phyloP scores from a whole-genome alignment of 92 coral and sea anemone genomes.

The Paramuricea clavata region DNA sequence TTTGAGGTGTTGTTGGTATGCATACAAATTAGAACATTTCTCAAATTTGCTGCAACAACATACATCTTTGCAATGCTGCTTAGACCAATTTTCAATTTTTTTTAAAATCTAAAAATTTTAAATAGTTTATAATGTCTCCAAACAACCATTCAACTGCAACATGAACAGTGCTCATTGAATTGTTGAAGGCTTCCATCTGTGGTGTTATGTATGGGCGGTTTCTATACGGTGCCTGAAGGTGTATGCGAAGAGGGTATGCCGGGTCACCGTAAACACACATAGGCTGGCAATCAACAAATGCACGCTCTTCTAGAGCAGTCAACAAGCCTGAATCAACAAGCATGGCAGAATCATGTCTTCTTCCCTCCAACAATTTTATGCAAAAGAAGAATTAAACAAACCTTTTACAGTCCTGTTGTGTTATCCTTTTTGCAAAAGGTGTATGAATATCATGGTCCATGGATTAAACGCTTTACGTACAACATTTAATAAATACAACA shows the following conservation, averaged over 20 bases:
- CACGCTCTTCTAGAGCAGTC: conserved; percentile 6
- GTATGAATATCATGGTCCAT: too few species aligned
- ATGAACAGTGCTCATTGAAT: not conserved
- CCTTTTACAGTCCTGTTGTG: too few species aligned
- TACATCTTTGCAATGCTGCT: not conserved
- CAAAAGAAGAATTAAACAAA: too few species aligned
- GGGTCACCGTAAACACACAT: conserved; percentile 25
- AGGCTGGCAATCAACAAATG: conserved; percentile 1
- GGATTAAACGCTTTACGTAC: too few species aligned
- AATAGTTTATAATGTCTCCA: conserved; percentile 42
- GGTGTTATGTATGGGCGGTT: not conserved
- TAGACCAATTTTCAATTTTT: not conserved
- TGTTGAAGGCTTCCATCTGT: conserved; percentile 16
- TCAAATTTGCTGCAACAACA: not conserved
- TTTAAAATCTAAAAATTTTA: conserved; percentile 62
- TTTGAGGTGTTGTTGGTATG: not conserved
- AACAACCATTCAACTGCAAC: conserved; percentile 9
- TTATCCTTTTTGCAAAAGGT: too few species aligned
- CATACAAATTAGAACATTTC: conserved; percentile 9
- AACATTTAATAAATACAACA: too few species aligned
- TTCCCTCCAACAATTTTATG: not conserved
- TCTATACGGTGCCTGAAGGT: conserved; percentile 25
- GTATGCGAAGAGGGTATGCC: conserved; percentile 10
- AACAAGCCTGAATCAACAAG: conserved; percentile 20
- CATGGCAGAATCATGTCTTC: conserved; percentile 11